A percentile compares a stretch with the other conserved stretches of the same genome.
Conservation (phyloP, 2,888 invertebrate genomes). For the Polydrusus cervinus region DNA sequence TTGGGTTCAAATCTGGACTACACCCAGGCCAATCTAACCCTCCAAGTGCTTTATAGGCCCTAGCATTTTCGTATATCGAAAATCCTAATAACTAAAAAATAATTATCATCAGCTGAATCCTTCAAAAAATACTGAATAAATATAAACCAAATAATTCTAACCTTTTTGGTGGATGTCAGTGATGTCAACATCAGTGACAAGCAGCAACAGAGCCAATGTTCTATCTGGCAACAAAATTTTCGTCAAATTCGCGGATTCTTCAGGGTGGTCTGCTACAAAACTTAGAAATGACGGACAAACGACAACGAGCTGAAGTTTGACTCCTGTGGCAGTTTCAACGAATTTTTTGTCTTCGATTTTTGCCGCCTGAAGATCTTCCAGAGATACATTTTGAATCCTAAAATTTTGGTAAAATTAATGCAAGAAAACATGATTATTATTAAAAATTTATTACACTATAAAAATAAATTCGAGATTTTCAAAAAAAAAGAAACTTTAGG, state of each 20-base stretch:
- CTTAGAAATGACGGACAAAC: slow-evolving; percentile 84
- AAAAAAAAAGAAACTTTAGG: too few relatives aligned
- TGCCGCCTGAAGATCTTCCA: slow-evolving; percentile 77
- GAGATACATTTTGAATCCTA: slow-evolving; percentile 83
- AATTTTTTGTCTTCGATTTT: slow-evolving; percentile 72
- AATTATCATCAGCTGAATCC: too few relatives aligned
- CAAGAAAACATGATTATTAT: too few relatives aligned
- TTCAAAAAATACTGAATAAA: too few relatives aligned
- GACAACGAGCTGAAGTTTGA: slow-evolving; percentile 86
- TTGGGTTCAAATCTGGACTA: too few relatives aligned
- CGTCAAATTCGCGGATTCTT: slow-evolving; percentile 73
- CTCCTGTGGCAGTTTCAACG: slow-evolving; percentile 76
- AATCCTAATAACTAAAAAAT: too few relatives aligned
- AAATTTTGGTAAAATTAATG: slow-evolving; percentile 21
- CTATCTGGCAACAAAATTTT: slow-evolving; percentile 80
- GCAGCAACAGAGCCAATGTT: slow-evolving; percentile 86
- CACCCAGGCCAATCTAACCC: too few relatives aligned
- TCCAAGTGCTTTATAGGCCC: too few relatives aligned
- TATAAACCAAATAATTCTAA: slow-evolving; percentile 63
- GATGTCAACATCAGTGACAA: slow-evolving; percentile 83
- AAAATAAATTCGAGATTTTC: too few relatives aligned
- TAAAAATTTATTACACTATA: too few relatives aligned
- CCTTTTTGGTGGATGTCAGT: slow-evolving; percentile 81
- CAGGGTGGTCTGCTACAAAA: slow-evolving; percentile 75
- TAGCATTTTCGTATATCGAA: too few relatives aligned